Conservation (phyloP, 2,888 invertebrate species). For the Byasa hedistus region DNA sequence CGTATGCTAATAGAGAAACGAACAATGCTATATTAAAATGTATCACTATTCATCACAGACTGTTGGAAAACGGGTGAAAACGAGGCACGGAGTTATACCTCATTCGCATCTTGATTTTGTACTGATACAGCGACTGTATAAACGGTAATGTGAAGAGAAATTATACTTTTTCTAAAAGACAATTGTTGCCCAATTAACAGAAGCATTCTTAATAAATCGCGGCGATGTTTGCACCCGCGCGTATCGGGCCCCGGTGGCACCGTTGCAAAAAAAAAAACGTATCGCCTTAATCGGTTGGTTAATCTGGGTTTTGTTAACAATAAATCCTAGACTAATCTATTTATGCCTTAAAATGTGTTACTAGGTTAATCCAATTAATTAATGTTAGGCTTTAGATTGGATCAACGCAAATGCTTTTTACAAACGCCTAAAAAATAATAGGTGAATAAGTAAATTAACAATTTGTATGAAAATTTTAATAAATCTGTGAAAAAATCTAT, state of each 20-base stretch:
- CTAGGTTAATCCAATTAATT: too few species aligned
- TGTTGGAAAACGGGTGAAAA: slow-evolving; percentile 3
- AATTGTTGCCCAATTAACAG: slow-evolving; percentile 24
- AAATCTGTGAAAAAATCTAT: too few species aligned
- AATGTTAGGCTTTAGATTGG: too few species aligned
- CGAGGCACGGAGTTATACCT: not conserved
- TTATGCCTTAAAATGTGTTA: too few species aligned
- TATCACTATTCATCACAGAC: too few species aligned
- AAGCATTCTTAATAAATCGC: slow-evolving; percentile 15
- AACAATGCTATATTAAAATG: too few species aligned
- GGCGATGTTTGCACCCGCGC: slow-evolving; percentile 3
- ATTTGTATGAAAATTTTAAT: too few species aligned
- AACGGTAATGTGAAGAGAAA: slow-evolving; percentile 18
- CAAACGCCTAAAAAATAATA: too few species aligned
- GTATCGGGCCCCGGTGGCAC: slow-evolving; percentile 7
- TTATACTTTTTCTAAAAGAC: slow-evolving; percentile 13
- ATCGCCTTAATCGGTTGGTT: slow-evolving; percentile 11
- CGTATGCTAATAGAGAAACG: too few species aligned
- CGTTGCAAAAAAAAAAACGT: not conserved
- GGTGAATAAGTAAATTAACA: too few species aligned
- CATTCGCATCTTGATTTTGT: slow-evolving; percentile 12
- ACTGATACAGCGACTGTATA: not conserved
- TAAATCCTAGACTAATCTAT: too few species aligned
- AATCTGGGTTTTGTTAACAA: slow-evolving; percentile 7
- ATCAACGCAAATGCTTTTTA: too few species aligned